Percentiles rank a stretch among this genome's conserved stretches.
Conservation (phyloP, 2,113 vertebrate species). For the Saimiri boliviensis region DNA sequence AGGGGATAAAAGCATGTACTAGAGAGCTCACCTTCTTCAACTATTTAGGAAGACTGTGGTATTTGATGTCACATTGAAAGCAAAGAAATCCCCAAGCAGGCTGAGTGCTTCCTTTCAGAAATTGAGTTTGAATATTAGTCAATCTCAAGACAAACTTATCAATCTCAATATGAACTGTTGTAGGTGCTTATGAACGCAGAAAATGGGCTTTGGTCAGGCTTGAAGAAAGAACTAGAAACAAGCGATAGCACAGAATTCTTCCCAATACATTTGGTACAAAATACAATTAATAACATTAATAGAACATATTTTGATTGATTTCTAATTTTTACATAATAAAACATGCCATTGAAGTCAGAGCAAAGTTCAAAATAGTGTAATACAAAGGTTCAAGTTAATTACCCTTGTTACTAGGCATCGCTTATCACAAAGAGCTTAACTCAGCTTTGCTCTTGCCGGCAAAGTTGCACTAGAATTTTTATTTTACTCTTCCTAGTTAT, state of each 20-base stretch:
- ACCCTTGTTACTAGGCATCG: neutral
- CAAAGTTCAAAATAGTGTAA: neutral
- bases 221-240: neutral
- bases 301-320: neutral
- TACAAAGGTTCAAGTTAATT: neutral
- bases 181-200: neutral
- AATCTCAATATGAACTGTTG: neutral
- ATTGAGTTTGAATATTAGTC: neutral
- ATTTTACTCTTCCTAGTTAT: neutral
- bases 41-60: neutral
- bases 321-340: neutral
- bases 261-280: neutral
- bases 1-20: neutral
- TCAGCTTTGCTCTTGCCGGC: neutral
- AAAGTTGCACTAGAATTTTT: neutral
- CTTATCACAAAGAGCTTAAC: neutral
- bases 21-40: neutral
- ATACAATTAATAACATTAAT: neutral
- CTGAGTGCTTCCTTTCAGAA: neutral
- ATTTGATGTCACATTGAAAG: neutral
- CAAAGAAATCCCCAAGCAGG: neutral
- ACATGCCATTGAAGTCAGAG: neutral
- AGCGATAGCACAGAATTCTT: neutral
- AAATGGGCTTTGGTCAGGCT: neutral
- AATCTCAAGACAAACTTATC: neutral